Base-by-base conservation (phyloP, 2,888 invertebrate species). In the Drosophila colorata region DNA sequence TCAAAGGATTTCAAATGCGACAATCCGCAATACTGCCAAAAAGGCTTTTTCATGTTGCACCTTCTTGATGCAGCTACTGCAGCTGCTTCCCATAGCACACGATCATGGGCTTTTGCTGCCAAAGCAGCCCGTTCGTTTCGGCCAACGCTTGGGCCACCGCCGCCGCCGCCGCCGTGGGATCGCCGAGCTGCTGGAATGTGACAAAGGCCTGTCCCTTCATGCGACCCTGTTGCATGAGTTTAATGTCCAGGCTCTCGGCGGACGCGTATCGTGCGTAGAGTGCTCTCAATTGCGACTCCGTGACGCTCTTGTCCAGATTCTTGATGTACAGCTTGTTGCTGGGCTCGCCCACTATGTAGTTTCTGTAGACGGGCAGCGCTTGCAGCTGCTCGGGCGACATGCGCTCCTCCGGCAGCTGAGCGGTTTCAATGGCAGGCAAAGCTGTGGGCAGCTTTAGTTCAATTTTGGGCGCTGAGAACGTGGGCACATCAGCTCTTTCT, bases 131-230 rank as follows among this genome's bases (percentile, higher is more conserved):
- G 93, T 98, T 97, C 2, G 97, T 97, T 91, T 97, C 96, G 81
- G 94, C 93, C 0, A 98, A 91, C 9, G 98, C 98, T 72, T 93
- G 93, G 87, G 95, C 94, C 55, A 97, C 96, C 57, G 98, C 93
- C 20, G 64, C 64, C 33, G 74, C 72, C 18, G 66, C 20, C 25
- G 20, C 20, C 5, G 35, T n/a, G 14, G 37, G 4, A 18, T 70
- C 47, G 2, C 38, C 31, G 0, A 71, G 55, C 7, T 76, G 65
- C 3, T 48, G 55, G 46, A 92, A 92, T 0, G 97, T 97, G 0
- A 98, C 94, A 93, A 98, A 98, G 0, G 97, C 98, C 92, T 98
- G 98, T 0, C 98, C 98, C 92, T 98, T 98, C 98, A 98, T 98
- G 88, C 97, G 94, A 0, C 98, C 98, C 91, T 97, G 97, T 90